Evolutionary conservation across 2,113 vertebrate species (phyloP), one percentile per base, ranked within the genome.

Genomic region (Casuarius casuarius): DNA sequence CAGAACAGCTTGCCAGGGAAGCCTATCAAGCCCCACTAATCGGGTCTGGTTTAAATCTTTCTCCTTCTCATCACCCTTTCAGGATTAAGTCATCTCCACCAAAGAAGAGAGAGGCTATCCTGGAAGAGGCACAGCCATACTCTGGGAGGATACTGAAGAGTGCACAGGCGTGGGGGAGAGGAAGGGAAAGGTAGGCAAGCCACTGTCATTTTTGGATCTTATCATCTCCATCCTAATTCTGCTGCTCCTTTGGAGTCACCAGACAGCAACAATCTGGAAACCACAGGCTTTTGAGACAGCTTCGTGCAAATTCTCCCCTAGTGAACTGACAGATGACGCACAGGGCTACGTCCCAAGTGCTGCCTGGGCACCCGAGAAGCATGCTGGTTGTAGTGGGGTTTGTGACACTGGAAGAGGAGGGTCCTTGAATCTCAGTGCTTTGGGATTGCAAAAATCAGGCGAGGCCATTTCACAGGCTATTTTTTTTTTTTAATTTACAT

Each of bases 31-130:
- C 58, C 44, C 67, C 75, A 74, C n/a, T 86, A 97, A 97, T 85
- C 23, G 1, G 67, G 75, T 95, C 92, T 94, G 91, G 94, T 96
- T 87, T 82, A 91, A 95, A 95, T 93, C 89, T 96, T 94, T 96
- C 93, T 95, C 82, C 89, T 95, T 90, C 87, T 94, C 84, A 54
- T 89, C 78, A 94, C 75, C 67, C 65, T 84, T 89, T 87, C 74
- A 83, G 91, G 77, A 93, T 97, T 95, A 83, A 93, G 88, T 95
- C 81, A 96, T 87, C 67, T 88, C 56, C 31, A 74, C 9, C 5
- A 0, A 91, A 74, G 38, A 52, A 51, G 28, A 88, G n/a, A 66
- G 48, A 59, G n/a, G 33, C 59, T 87, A 46, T 40, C 23, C 28
- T 68, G 68, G 65, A 23, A 87, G 86, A 78, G 58, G 73, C 73